These are phyloP conservation scores for Tyrannus savana DNA, from an alignment of 2,113 vertebrate genomes.

Conservation along the genomic window DNA sequence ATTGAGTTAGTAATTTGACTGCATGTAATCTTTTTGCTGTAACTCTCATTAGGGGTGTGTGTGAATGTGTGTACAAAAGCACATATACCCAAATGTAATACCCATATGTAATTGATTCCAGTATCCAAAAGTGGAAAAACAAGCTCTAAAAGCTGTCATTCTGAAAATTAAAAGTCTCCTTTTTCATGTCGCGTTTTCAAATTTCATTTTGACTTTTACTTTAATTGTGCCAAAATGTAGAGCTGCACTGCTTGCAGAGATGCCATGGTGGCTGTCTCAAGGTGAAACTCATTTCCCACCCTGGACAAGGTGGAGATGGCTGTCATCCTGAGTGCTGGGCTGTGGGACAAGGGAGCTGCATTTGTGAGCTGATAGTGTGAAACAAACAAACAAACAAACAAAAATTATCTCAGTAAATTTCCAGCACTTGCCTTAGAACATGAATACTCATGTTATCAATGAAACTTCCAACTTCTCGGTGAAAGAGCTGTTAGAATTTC, in stretches of 20 bases:
- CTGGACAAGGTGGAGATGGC: neutral
- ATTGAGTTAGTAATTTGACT: neutral
- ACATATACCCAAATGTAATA: neutral
- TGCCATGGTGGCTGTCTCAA: rapidly evolving
- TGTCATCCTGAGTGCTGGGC: neutral
- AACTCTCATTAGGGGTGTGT: neutral
- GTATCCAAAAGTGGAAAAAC: neutral
- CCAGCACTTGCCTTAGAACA: neutral
- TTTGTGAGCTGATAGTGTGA: neutral
- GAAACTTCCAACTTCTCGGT: neutral
- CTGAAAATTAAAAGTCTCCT: neutral
- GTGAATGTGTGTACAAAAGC: neutral
- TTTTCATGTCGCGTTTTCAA: neutral
- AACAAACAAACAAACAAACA: too few relatives aligned
- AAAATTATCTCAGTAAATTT: neutral
- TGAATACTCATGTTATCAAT: neutral
- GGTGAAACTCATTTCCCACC: neutral
- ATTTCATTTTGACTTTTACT: neutral
- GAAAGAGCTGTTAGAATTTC: neutral
- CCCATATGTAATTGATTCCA: neutral
- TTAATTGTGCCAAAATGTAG: neutral
- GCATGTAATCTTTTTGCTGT: neutral
- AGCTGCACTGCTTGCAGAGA: neutral
- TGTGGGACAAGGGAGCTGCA: rapidly evolving
- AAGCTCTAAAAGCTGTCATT: neutral